Conservation (phyloP, 2,797 vertebrate genomes). For the Smutsia gigantea region DNA sequence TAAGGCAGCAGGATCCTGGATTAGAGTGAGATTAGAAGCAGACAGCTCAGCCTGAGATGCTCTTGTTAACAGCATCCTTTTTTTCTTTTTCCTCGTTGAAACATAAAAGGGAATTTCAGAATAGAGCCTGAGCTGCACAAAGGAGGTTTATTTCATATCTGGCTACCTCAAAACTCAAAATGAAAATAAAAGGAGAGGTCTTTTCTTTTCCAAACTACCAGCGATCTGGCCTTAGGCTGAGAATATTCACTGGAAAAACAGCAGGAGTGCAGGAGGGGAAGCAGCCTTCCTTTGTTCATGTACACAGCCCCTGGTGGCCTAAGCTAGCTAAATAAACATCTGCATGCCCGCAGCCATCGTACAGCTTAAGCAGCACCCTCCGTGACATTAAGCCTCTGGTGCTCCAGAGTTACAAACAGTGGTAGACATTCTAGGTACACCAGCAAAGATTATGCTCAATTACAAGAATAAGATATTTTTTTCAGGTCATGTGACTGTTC, state of each 20-base stretch:
- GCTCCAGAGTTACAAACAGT: not conserved
- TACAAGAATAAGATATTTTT: conserved; percentile 23
- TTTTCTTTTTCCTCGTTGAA: not conserved
- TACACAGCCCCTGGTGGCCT: not conserved
- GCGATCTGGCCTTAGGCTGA: conserved; percentile 37
- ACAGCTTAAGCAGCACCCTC: not conserved
- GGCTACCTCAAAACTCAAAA: not conserved
- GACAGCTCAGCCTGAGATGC: not conserved
- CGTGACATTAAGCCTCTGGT: not conserved
- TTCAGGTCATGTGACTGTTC: conserved; percentile 52
- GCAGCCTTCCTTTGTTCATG: not conserved
- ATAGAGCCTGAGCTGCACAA: not conserved
- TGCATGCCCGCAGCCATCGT: too few relatives aligned
- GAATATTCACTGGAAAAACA: conserved; percentile 22
- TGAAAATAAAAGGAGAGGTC: not conserved
- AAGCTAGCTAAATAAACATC: not conserved
- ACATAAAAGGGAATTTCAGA: conserved; percentile 47
- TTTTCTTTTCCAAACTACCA: conserved; percentile 55
- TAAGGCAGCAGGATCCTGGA: not conserved
- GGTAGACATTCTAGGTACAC: not conserved
- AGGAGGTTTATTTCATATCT: conserved; percentile 44
- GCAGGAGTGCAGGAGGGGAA: not conserved
- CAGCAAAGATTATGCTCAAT: not conserved
- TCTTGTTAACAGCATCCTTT: not conserved
- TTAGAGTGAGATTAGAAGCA: not conserved